phyloP scores from a whole-genome alignment of 2,113 vertebrate genomes.

The Varanus komodoensis region DNA sequence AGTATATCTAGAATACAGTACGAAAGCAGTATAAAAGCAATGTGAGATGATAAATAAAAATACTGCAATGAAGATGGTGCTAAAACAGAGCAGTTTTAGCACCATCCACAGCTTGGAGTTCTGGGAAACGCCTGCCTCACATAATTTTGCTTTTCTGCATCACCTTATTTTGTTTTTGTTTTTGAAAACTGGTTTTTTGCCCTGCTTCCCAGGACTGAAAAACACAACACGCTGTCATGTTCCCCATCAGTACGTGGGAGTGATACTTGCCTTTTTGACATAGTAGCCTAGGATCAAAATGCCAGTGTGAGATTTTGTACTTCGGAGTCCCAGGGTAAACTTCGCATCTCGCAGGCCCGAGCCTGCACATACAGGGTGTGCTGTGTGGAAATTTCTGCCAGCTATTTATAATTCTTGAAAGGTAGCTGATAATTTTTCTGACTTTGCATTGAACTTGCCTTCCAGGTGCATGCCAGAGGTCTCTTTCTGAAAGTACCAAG shows the following conservation, averaged over 20 bases:
- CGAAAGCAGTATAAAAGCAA: too few relatives aligned
- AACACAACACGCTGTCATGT: neutral
- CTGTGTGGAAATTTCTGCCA: slow-evolving; percentile 17
- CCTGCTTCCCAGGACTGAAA: too few relatives aligned
- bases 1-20: too few relatives aligned
- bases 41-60: too few relatives aligned
- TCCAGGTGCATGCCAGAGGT: neutral
- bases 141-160: too few relatives aligned
- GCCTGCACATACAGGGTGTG: rapidly evolving
- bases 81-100: too few relatives aligned
- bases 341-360: slow-evolving; percentile 51
- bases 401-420: neutral
- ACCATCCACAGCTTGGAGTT: too few relatives aligned
- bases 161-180: too few relatives aligned
- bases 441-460: neutral
- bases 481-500: neutral
- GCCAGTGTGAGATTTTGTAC: slow-evolving; percentile 22
- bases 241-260: too few relatives aligned
- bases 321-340: slow-evolving; percentile 22
- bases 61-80: too few relatives aligned
- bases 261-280: neutral
- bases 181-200: too few relatives aligned
- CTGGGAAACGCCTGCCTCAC: too few relatives aligned
- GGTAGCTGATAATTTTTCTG: neutral
- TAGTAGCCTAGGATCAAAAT: neutral